Evolutionary conservation across 2,797 vertebrate genomes (phyloP), one percentile per base, ranked within the genome.

Genomic region (Phoeniculus purpureus): DNA sequence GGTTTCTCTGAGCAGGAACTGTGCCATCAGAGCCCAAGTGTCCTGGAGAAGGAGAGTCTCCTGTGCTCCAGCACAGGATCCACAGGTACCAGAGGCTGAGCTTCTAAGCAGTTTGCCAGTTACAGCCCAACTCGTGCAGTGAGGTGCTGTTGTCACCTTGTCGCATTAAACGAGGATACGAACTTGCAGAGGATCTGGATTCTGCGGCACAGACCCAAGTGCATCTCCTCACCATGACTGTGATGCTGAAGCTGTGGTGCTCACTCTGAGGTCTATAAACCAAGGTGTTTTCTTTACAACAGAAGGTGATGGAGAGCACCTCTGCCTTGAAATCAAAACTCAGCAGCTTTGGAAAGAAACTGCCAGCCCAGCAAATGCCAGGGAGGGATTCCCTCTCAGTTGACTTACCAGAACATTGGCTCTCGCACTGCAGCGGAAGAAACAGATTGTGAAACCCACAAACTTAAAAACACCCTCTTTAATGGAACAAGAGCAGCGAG

Each of bases 401-500:
- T 84, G 48, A 68, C 60, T 88, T 78, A 74, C 50, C 66, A 71
- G 43, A 91, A 61, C 20, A 72, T 15, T 37, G 4, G 43, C 47
- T 54, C 89, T 71, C 47, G 70, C 23, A 5, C 62, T 56, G 25
- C 48, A 87, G 86, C 25, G 85, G 25, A 62, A 86, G 75, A 94
- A 66, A 7, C 37, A 37, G 37, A 37, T 37, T 50, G 60, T 50
- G 47, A 90, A 95, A 76, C 21, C 3, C 26, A 61, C 25, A 22
- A 40, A 52, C 50, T 67, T 73, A 84, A 81, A 78, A 93, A 86
- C 32, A 52, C 79, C 79, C 88, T 68, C 81, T 81, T 80, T 77
- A 73, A 92, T 90, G 40, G 2, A 83, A 81, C 73, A 64, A 80
- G 64, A 94, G 52, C 72, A 70, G 32, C 32, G 50, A 70, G 37